A percentile compares a stretch with the other conserved stretches of the same genome.
Evolutionary conservation across 2,888 invertebrate genomes (phyloP).

Genomic region (Strigamia crassipes): DNA sequence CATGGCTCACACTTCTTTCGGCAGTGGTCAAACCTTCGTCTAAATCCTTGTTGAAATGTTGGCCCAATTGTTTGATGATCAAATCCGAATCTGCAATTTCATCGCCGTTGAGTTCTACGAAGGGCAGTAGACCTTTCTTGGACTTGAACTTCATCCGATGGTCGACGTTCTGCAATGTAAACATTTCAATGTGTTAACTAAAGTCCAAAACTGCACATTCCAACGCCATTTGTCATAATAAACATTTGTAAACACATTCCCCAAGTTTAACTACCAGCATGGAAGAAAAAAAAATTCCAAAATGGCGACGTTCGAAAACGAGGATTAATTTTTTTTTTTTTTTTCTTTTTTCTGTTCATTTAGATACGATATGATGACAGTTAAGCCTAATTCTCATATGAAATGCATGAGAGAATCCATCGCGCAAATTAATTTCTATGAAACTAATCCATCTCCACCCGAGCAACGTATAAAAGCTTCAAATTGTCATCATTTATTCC

Average conservation of each 20-base stretch:
- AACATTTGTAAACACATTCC: slow-evolving; percentile 38
- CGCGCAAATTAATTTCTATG: slow-evolving; percentile 5
- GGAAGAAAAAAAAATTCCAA: neutral
- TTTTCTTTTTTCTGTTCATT: no score
- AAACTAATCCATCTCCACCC: slow-evolving; percentile 18
- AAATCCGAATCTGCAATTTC: slow-evolving; percentile 91
- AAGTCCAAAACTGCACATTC: neutral
- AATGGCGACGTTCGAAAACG: no score
- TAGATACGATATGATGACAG: neutral
- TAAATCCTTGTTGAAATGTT: slow-evolving; percentile 80
- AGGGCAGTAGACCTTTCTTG: slow-evolving; percentile 92
- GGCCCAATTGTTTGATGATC: slow-evolving; percentile 84
- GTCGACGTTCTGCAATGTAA: slow-evolving; percentile 81
- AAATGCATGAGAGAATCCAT: slow-evolving; percentile 6
- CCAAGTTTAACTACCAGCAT: no score
- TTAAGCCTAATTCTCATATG: neutral
- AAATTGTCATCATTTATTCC: neutral
- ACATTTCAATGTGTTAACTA: slow-evolving; percentile 47
- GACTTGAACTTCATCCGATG: slow-evolving; percentile 92
- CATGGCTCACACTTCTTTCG: slow-evolving; percentile 85
- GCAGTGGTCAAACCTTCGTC: slow-evolving; percentile 81
- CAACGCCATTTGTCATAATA: neutral
- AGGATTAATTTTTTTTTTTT: no score
- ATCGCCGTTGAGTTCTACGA: slow-evolving; percentile 91
- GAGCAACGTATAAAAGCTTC: neutral